Base-by-base conservation (phyloP, 2,113 vertebrate genomes). In the Piprites chloris region DNA sequence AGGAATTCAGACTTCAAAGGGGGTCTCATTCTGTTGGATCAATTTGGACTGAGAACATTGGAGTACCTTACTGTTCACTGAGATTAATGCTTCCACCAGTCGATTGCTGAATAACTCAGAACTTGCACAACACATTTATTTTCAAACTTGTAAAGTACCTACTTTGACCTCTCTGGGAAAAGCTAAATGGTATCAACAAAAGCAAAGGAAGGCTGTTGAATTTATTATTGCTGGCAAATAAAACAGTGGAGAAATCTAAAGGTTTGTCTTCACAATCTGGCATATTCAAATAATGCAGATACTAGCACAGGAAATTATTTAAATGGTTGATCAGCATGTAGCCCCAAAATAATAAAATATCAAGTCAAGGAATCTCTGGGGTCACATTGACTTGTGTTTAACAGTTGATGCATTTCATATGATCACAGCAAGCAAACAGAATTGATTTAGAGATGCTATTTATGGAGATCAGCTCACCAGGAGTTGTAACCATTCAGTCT, bases 381-480 rank as follows among this genome's bases (percentile, higher is more conserved):
- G 63, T 92, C 87, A 74, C 85, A 90, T 30, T 95, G 75, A 88
- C 95, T 91, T 77, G 78, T 90, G 44, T 49, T 94, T 59, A 97
- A 94, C 49, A 94, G 44, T 71, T 93, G 59, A 91, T 94, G 68
- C 81, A 42, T 89, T 95, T 96, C 72, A 82, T 87, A 78, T 33
- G 88, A 94, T 42, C 39, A 59, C n/a, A 95, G 46, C 58, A 97
- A 93, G 61, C 56, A 94, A 89, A 94, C 67, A 96, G 61, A 95
- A 97, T 87, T 90, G 88, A 94, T 96, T 97, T 81, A 85, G n/a
- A 75, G 87, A n/a, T 84, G 77, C 92, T 97, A 56, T 96, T 97
- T 96, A 84, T 49, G 85, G 61, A 76, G 50, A 19, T 87, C 65
- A 56, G 59, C 53, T 95, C 88, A 94, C 88, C 92, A 92, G 50